Evolutionary conservation across 1,140 invertebrate genomes (phyloP).

Genomic region (Leptinotarsa undecemlineata): DNA sequence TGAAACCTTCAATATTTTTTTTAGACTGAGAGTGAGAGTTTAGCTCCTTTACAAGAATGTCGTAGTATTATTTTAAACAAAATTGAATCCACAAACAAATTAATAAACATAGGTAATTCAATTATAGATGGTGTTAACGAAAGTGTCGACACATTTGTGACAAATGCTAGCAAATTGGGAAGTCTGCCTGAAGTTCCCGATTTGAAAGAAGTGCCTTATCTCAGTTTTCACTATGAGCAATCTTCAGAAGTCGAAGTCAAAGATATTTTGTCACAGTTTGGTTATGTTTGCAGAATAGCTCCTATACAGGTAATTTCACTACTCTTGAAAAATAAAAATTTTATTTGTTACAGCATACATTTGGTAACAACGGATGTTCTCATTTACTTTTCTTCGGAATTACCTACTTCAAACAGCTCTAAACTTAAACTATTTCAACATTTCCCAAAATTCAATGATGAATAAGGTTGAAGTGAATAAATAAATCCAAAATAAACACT

Average conservation of each 20-base stretch:
- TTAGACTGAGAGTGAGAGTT: constrained; percentile 38
- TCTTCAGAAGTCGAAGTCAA: constrained; percentile 34
- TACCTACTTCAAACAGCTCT: too few relatives aligned
- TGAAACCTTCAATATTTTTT: constrained; percentile 22
- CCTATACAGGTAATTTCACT: constrained; percentile 43
- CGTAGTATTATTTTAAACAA: constrained; percentile 38
- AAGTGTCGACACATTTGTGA: constrained; percentile 35
- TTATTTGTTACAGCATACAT: not conserved
- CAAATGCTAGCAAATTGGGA: constrained; percentile 40
- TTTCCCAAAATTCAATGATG: too few relatives aligned
- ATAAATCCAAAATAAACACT: too few relatives aligned
- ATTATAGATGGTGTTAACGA: constrained; percentile 21
- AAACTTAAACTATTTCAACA: too few relatives aligned
- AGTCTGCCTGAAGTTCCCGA: constrained; percentile 45
- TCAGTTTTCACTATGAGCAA: constrained; percentile 43
- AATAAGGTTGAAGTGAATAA: too few relatives aligned
- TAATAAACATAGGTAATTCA: constrained; percentile 36
- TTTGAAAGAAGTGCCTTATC: constrained; percentile 49
- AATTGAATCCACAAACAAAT: constrained; percentile 38
- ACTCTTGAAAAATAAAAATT: not conserved
- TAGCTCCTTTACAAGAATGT: constrained; percentile 40
- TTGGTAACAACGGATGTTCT: not conserved
- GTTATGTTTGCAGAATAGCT: constrained; percentile 41
- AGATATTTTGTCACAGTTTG: constrained; percentile 39
- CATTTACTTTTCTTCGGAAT: too few relatives aligned